Evolutionary conservation across 2,113 vertebrate species (phyloP).

Genomic region (Cynocephalus volans): DNA sequence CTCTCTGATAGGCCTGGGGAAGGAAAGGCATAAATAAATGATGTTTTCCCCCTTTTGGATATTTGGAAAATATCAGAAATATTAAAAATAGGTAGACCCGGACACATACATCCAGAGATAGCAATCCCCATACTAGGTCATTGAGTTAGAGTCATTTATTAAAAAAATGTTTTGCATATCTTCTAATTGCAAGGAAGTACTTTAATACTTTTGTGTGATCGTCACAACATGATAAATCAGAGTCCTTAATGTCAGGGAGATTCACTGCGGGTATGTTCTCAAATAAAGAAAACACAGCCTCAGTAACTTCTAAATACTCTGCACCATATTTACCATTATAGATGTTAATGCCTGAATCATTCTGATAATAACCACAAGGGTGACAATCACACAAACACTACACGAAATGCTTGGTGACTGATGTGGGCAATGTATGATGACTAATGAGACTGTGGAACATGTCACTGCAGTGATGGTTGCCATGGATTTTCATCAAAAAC

Average conservation of each 20-base stretch:
- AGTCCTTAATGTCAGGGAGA: constrained; percentile 12
- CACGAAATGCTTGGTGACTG: not conserved
- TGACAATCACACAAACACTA: not conserved
- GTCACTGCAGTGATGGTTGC: not conserved
- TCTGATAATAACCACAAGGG: constrained; percentile 37
- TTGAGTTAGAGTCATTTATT: not conserved
- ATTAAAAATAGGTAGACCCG: not conserved
- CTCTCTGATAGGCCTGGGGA: constrained; percentile 91
- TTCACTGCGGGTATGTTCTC: not conserved
- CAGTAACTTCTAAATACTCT: not conserved
- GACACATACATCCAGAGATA: not conserved
- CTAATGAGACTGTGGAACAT: not conserved
- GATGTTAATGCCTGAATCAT: not conserved
- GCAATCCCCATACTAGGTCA: not conserved
- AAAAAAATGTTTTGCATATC: not conserved
- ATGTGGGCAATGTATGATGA: not conserved
- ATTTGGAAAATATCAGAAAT: constrained; percentile 54
- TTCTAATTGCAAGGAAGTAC: not conserved
- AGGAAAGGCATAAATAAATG: not conserved
- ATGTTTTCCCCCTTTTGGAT: not conserved
- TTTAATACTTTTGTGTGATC: constrained; percentile 3
- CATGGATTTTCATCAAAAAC: constrained; percentile 50
- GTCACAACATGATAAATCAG: not conserved
- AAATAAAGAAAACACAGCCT: not conserved
- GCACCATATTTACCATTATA: not conserved